Conservation (phyloP, 2,797 vertebrate species). For the Sparidentex hasta region DNA sequence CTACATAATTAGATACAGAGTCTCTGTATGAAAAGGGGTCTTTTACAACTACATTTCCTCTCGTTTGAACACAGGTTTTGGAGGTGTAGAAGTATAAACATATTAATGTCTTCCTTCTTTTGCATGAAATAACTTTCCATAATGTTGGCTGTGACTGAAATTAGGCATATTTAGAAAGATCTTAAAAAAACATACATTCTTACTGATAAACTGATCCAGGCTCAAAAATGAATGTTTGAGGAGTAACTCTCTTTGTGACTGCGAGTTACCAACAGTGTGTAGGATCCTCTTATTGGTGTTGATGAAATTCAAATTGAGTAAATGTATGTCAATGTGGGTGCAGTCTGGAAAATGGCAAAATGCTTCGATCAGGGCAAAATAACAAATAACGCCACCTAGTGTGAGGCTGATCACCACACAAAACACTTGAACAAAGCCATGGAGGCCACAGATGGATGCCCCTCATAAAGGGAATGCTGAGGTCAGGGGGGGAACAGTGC, state of each 20-base stretch:
- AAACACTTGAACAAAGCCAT: slow-evolving; percentile 56
- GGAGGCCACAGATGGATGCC: slow-evolving; percentile 43
- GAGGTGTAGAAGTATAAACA: not conserved
- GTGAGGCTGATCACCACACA: slow-evolving; percentile 39
- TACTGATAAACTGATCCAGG: not conserved
- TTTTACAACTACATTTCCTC: not conserved
- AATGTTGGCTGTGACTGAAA: not conserved
- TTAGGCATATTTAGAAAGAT: not conserved
- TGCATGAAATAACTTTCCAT: not conserved
- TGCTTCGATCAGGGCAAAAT: slow-evolving; percentile 8
- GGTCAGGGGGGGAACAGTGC: slow-evolving; percentile 74
- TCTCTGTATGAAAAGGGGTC: not conserved
- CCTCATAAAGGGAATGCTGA: slow-evolving; percentile 79
- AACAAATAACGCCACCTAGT: slow-evolving; percentile 70
- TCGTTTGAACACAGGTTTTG: not conserved
- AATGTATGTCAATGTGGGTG: not conserved
- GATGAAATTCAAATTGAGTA: not conserved
- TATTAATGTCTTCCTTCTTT: not conserved
- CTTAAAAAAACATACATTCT: not conserved
- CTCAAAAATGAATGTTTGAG: not conserved
- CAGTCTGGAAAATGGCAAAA: not conserved
- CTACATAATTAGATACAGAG: not conserved
- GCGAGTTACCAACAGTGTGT: not conserved
- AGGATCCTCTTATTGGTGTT: not conserved
- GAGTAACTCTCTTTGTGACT: too few species aligned